Conservation (phyloP, 2,113 vertebrate species). For the Phylloscopus trochiloides region DNA sequence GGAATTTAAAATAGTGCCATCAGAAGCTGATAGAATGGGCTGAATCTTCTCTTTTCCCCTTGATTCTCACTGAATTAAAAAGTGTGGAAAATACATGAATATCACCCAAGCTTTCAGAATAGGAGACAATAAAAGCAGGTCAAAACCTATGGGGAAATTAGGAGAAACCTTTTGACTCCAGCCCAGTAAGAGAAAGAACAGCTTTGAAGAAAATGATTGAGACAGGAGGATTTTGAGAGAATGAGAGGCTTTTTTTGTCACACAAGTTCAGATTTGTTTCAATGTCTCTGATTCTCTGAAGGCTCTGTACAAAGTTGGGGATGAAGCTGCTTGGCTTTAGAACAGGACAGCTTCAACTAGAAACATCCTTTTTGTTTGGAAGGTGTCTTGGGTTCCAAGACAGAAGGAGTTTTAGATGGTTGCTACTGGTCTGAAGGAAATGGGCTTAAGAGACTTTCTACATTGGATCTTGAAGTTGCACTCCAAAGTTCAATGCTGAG, state of each 20-base stretch:
- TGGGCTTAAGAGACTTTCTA: not conserved
- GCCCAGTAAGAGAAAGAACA: not conserved
- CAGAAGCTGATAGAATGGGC: not conserved
- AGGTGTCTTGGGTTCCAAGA: no score
- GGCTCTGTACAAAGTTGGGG: not conserved
- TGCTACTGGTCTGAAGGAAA: not conserved
- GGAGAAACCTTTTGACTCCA: not conserved
- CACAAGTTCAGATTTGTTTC: not conserved
- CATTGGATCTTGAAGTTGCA: rapidly evolving
- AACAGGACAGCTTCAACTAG: not conserved
- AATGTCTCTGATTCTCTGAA: not conserved
- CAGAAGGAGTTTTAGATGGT: not conserved
- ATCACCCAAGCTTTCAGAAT: not conserved
- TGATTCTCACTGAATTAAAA: not conserved
- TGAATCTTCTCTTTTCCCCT: not conserved
- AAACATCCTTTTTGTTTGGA: not conserved
- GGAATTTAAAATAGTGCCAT: not conserved
- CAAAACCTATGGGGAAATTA: not conserved
- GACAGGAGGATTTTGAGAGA: not conserved
- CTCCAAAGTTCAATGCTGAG: not conserved
- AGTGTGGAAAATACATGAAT: not conserved
- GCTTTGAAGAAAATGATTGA: not conserved
- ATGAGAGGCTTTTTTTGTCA: not conserved
- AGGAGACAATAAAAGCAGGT: not conserved
- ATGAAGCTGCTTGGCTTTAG: not conserved